These are phyloP conservation scores for Eriocheir sinensis DNA, from an alignment of 1,140 invertebrate genomes.

Conservation along the genomic window DNA sequence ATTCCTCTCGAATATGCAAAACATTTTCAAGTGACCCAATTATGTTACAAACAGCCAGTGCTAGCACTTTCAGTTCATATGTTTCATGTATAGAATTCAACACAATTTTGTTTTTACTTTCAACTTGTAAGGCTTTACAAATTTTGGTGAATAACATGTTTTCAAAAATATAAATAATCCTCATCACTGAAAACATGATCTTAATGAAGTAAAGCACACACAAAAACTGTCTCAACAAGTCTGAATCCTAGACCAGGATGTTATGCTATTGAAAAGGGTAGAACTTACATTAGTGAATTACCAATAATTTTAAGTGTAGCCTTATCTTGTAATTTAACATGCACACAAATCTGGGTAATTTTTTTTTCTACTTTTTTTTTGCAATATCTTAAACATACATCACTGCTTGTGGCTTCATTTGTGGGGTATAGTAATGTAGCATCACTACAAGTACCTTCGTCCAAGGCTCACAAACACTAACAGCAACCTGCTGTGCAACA, in stretches of 20 bases:
- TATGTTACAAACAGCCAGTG: not conserved
- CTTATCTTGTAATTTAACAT: constrained; percentile 57
- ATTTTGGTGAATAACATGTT: not conserved
- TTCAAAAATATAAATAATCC: constrained; percentile 12
- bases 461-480: constrained; percentile 65
- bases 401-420: constrained; percentile 42
- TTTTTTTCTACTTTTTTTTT: constrained; percentile 52
- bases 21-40: not conserved
- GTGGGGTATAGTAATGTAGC: constrained; percentile 41
- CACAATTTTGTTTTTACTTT: not conserved
- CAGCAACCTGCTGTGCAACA: constrained; percentile 1
- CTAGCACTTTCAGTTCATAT: not conserved
- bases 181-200: not conserved
- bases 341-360: constrained; percentile 31
- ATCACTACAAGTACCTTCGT: constrained; percentile 59
- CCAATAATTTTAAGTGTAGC: constrained; percentile 51
- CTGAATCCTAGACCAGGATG: constrained; percentile 28
- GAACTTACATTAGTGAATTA: constrained; percentile 56
- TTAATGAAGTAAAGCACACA: not conserved
- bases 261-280: not conserved
- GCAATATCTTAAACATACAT: constrained; percentile 29
- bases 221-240: not conserved
- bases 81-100: not conserved
- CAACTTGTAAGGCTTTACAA: not conserved
- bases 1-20: not conserved